Conservation (phyloP, 2,113 vertebrate genomes). For the Platycercus adscitus region DNA sequence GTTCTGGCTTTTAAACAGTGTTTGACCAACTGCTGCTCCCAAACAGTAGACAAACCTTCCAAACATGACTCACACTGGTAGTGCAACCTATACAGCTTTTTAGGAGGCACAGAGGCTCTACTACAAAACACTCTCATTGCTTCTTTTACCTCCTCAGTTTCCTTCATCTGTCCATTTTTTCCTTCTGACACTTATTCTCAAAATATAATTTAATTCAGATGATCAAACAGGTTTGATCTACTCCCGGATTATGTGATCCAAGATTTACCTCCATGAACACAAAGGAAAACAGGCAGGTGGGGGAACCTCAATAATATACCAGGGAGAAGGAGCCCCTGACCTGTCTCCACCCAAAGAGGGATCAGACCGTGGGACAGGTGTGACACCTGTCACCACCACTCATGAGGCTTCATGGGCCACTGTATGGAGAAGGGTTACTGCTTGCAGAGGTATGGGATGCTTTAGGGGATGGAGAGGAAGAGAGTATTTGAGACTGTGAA, state of each 20-base stretch:
- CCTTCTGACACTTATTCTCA: not conserved
- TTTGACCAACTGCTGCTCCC: not conserved
- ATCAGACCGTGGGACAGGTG: rapidly evolving
- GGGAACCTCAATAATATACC: not conserved
- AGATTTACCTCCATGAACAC: not conserved
- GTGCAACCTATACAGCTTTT: not conserved
- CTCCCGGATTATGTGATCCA: not conserved
- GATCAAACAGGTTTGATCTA: not conserved
- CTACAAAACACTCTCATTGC: not conserved
- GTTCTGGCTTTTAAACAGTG: not conserved
- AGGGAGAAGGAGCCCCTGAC: not conserved
- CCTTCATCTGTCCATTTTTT: not conserved
- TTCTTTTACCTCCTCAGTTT: not conserved
- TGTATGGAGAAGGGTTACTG: not conserved
- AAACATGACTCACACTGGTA: not conserved
- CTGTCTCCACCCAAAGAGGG: not conserved
- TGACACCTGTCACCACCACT: not conserved
- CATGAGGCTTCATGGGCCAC: not conserved
- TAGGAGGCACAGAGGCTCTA: not conserved
- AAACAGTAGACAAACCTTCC: not conserved
- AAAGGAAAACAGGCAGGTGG: not conserved
- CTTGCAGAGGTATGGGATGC: not conserved
- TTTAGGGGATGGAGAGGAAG: not conserved
- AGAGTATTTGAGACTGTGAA: not conserved
- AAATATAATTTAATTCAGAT: not conserved